Evolutionary conservation across 2,113 vertebrate genomes (phyloP).

Genomic region (Lota lota): DNA sequence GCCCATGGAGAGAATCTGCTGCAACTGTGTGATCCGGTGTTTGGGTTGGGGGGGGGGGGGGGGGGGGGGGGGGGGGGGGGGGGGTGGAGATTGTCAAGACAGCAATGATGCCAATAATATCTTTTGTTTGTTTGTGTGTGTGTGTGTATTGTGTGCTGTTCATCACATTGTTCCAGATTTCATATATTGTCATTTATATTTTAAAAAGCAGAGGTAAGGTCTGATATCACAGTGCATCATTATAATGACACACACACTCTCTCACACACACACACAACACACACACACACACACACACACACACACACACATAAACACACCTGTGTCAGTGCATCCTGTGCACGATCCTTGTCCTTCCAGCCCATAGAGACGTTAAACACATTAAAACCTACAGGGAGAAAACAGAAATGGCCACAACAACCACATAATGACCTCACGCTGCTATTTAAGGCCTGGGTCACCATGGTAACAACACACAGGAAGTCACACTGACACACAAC

Average conservation of each 20-base stretch:
- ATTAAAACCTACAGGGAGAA: slow-evolving; percentile 66
- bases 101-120: too few relatives aligned
- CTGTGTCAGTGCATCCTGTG: slow-evolving; percentile 48
- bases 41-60: background rate
- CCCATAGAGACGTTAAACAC: slow-evolving; percentile 74
- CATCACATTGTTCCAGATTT: too few relatives aligned
- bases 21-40: slow-evolving; percentile 53
- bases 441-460: slow-evolving; percentile 3
- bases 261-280: background rate
- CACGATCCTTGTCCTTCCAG: slow-evolving; percentile 50
- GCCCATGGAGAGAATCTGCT: slow-evolving; percentile 60
- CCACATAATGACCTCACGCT: slow-evolving; percentile 3
- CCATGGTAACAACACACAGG: background rate
- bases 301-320: slow-evolving; percentile 39
- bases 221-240: background rate
- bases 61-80: too few relatives aligned
- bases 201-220: background rate
- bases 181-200: too few relatives aligned
- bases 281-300: background rate
- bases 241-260: background rate
- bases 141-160: too few relatives aligned
- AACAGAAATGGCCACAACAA: slow-evolving; percentile 10
- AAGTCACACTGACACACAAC: background rate
- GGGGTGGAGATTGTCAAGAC: too few relatives aligned
- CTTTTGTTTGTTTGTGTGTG: too few relatives aligned